Conservation (phyloP, 1,140 invertebrate species). For the Scaptomyza pallida region DNA sequence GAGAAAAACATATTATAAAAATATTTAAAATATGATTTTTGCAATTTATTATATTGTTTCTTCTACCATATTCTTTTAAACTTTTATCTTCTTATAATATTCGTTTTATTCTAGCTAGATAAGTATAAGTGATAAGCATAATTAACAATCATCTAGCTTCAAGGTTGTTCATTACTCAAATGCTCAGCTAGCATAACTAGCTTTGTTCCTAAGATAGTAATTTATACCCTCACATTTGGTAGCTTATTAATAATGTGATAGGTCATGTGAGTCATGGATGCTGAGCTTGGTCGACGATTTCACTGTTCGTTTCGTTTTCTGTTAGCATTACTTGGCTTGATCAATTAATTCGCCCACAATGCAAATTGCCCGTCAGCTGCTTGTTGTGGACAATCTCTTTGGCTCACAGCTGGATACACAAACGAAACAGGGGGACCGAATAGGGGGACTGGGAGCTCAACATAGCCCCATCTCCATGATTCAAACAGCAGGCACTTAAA, state of each 20-base stretch:
- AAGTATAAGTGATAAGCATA: too few relatives aligned
- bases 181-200: too few relatives aligned
- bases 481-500: background rate
- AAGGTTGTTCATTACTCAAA: too few relatives aligned
- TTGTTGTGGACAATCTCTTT: conserved; percentile 36
- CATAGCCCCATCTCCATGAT: conserved; percentile 9
- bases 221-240: conserved; percentile 2
- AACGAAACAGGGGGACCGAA: background rate
- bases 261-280: conserved; percentile 1
- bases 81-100: background rate
- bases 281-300: background rate
- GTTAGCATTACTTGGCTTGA: conserved; percentile 39
- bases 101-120: background rate
- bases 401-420: conserved; percentile 55
- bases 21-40: too few relatives aligned
- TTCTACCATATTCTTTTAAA: too few relatives aligned
- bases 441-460: background rate
- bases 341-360: conserved; percentile 65
- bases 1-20: too few relatives aligned
- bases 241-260: conserved; percentile 2
- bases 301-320: conserved; percentile 13
- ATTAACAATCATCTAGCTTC: too few relatives aligned
- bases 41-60: too few relatives aligned
- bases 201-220: background rate
- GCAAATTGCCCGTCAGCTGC: conserved; percentile 53